Evolutionary conservation across 2,797 vertebrate species (phyloP).

Genomic region (Scomberomorus guttatus): DNA sequence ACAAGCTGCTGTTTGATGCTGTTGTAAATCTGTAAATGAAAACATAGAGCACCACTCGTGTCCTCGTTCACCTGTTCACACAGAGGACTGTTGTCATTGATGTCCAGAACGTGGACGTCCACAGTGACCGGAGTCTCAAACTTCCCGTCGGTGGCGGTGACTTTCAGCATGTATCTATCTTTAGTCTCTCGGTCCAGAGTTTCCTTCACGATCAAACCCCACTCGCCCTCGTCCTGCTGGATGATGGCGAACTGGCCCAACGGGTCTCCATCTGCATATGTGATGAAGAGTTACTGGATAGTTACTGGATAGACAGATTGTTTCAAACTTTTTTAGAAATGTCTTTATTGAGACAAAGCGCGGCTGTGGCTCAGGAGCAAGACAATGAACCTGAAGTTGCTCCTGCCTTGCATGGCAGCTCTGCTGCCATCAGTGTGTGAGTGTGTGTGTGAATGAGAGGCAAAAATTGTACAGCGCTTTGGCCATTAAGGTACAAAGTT

Average conservation of each 20-base stretch:
- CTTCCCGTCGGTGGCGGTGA: constrained; percentile 95
- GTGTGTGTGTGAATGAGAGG: too few species aligned
- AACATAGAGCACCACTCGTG: too few species aligned
- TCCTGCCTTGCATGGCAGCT: too few species aligned
- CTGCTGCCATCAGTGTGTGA: too few species aligned
- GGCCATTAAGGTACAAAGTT: too few species aligned
- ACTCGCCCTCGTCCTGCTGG: constrained; percentile 87
- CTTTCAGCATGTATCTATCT: constrained; percentile 89
- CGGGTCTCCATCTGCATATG: constrained; percentile 90
- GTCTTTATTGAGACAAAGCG: not conserved
- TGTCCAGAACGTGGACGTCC: constrained; percentile 94
- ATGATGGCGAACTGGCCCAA: constrained; percentile 92
- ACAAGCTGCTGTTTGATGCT: not conserved
- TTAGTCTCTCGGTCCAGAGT: constrained; percentile 91
- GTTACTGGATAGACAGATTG: not conserved
- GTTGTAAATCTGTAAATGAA: not conserved
- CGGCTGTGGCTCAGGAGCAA: too few species aligned
- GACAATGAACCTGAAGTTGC: too few species aligned
- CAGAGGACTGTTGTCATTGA: constrained; percentile 96
- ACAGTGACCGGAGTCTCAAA: constrained; percentile 90
- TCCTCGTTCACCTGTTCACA: constrained; percentile 91
- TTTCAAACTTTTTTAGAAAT: not conserved
- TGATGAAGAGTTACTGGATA: not conserved
- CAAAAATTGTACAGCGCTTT: too few species aligned
- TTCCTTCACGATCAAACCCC: constrained; percentile 91